Conservation (phyloP, 2,888 invertebrate genomes). For the Metopia argyrocephala region DNA sequence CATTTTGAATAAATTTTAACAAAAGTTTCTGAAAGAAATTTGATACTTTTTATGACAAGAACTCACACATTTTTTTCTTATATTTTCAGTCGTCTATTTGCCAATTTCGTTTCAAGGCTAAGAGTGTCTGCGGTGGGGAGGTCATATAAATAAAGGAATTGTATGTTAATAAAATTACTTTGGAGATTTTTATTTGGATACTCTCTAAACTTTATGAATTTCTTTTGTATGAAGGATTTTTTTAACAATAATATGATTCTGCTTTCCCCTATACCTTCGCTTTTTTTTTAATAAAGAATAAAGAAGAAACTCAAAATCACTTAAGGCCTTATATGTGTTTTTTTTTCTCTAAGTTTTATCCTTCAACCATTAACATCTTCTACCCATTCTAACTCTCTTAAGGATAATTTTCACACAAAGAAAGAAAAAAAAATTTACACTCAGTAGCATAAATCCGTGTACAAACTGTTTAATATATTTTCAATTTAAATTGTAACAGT, state of each 20-base stretch:
- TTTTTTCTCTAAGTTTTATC: slow-evolving; percentile 39
- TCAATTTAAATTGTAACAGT: too few species aligned
- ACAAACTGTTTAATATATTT: too few species aligned
- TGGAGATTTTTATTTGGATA: slow-evolving; percentile 46
- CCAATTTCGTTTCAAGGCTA: slow-evolving; percentile 15
- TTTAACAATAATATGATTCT: slow-evolving; percentile 55
- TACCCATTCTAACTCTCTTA: slow-evolving; percentile 49
- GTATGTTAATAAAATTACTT: slow-evolving; percentile 59
- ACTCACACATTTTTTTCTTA: slow-evolving; percentile 45
- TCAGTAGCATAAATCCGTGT: too few species aligned
- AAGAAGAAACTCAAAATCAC: slow-evolving; percentile 39
- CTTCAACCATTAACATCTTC: slow-evolving; percentile 24
- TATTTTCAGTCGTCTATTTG: background rate
- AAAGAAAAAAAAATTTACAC: background rate
- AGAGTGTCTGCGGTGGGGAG: background rate
- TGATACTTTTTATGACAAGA: slow-evolving; percentile 69
- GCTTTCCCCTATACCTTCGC: slow-evolving; percentile 31
- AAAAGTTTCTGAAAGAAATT: slow-evolving; percentile 66
- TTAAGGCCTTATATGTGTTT: slow-evolving; percentile 45
- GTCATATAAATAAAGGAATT: slow-evolving; percentile 44
- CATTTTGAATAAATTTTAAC: slow-evolving; percentile 37
- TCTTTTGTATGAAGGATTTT: slow-evolving; percentile 19
- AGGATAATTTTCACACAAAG: slow-evolving; percentile 64
- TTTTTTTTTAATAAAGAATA: background rate
- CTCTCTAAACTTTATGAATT: slow-evolving; percentile 40